Base-by-base conservation (phyloP, 30 jellyfish, hydroid and myxozoan genomes). In the Aurelia aurita region DNA sequence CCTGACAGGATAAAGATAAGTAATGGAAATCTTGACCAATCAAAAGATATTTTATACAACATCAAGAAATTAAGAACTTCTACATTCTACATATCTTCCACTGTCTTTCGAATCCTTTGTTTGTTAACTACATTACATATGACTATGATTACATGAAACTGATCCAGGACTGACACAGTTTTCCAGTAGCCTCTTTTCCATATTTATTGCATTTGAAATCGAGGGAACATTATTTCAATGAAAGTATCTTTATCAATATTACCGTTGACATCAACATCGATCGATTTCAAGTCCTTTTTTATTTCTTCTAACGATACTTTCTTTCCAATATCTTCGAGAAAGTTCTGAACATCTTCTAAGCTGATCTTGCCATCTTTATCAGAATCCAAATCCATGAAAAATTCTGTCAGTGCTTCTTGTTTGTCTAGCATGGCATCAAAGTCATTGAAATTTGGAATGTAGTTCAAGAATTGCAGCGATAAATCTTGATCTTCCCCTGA, bases 351-450 rank as follows among this genome's bases (percentile, higher is more conserved):
- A 54, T 84, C 96, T 20, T 71, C 71, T 21, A 88, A 53, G 46
- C 87, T 58, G 49, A 91, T 75, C 29, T 79, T 70, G 27, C 88
- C 90, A 75, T 91, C 93, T 22, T 72, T 71, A 69, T 84, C 90
- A n/a, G 44, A 44, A 55, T 86, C 96, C 44, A 91, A 49, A 72
- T 91, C 98, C 35, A 28, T 82, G 57, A 91, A 91, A 68, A 91
- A 84, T 2, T 91, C 98, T 0, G 95, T 39, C 84, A 91, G 69
- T 28, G 93, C 69, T 9, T 91, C 98, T 73, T 84, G 96, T 69
- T 91, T 91, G 35, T 91, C 98, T 45, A 91, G 45, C 98, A 91
- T 84, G 6, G 96, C 94, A 43, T 91, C 98, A 64, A 84, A 91
- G 46, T 91, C 98, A 57, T 72, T 75, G 51, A 91, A 34, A 31